Base-by-base conservation (phyloP, 1,140 invertebrate species). In the Panagrolaimus sp. region DNA sequence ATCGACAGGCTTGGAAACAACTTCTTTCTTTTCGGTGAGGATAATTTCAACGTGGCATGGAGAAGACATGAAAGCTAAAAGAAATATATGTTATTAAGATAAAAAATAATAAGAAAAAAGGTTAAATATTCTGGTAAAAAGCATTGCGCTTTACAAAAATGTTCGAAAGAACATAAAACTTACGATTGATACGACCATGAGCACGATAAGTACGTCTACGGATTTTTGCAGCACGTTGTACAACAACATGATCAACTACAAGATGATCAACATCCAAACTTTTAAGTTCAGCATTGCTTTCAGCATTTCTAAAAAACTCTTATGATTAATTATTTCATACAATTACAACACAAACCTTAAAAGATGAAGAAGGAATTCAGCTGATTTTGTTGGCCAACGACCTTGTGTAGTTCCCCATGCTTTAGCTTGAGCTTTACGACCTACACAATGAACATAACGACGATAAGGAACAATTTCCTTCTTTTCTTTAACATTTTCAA, bases 401-500 rank as follows among this genome's bases (percentile, higher is more conserved):
- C 91, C 96, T 86, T 98, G 95, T 77, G 92, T 93, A 45, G 90
- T 90, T 45, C 91, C 91, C 86, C 92, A 98, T 82, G 93, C 91
- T 86, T 98, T 98, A 68, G 93, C 93, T 88, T 89, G 76, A 68
- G 96, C 93, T 85, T 95, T 96, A 64, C 96, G 88, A 13, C 96
- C 96, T 64, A 98, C 92, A 77, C 93, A 93, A 78, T 95, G 94
- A 83, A 95, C 98, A 85, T 96, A 99, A 69, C 92, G 88, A 73
- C 93, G 89, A 88, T 98, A 99, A 47, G 96, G 96, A 80, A 99
- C 93, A 85, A 96, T 97, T 85, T 99, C 96, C 85, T 96, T 98
- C 84, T 96, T 89, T 42, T 90, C 91, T 69, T 92, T 88, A 0
- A 99, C 96, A 85, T 98, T 98, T 84, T 98, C 98, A 69, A 99